These are phyloP conservation scores for Rhynchonema sp. DNA, from an alignment of 2,888 invertebrate species.

Conservation along the genomic window DNA sequence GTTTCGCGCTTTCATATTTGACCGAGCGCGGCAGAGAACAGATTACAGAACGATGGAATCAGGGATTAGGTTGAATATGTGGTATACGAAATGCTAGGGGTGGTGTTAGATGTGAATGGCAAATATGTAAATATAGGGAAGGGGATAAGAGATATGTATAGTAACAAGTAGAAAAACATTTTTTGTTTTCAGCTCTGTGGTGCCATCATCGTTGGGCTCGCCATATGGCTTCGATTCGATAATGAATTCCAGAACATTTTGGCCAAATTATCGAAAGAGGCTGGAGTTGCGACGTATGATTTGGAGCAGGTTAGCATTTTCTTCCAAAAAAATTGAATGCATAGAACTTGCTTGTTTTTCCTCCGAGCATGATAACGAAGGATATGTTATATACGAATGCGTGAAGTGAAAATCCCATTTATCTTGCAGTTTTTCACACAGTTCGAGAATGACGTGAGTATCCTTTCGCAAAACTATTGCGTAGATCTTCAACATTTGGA, in stretches of 20 bases:
- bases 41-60: too few relatives aligned
- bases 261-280: not conserved
- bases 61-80: too few relatives aligned
- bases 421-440: not conserved
- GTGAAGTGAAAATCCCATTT: not conserved
- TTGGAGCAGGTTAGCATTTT: not conserved
- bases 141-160: too few relatives aligned
- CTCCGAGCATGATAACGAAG: too few relatives aligned
- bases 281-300: not conserved
- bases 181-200: conserved; percentile 11
- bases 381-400: not conserved
- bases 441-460: not conserved
- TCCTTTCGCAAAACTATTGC: not conserved
- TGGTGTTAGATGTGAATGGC: too few relatives aligned
- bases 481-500: not conserved
- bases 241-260: conserved; percentile 7
- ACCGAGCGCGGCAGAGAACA: too few relatives aligned
- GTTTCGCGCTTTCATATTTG: too few relatives aligned
- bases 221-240: conserved; percentile 15
- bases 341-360: too few relatives aligned
- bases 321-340: too few relatives aligned
- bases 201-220: conserved; percentile 11
- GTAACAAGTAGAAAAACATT: not conserved
- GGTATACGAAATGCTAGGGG: too few relatives aligned
- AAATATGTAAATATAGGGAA: too few relatives aligned